Conservation (phyloP, 1,140 invertebrate genomes). For the Neodiprion virginianus region DNA sequence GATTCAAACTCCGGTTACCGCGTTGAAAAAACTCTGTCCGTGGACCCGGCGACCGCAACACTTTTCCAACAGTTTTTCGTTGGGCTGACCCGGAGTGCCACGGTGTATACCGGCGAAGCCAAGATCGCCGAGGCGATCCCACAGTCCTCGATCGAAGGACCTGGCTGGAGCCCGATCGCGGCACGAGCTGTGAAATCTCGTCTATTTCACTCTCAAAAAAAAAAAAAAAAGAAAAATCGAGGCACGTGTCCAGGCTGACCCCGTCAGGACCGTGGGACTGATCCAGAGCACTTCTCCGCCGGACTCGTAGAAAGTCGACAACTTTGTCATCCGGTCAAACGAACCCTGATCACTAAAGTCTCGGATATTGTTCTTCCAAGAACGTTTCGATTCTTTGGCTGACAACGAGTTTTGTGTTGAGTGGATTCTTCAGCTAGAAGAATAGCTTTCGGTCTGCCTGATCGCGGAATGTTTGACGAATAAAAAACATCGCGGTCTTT, state of each 20-base stretch:
- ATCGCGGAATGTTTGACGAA: background rate
- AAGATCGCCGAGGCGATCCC: background rate
- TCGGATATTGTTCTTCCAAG: background rate
- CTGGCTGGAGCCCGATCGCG: background rate
- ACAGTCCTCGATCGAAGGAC: background rate
- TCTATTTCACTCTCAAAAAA: slow-evolving; percentile 11
- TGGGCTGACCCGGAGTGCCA: background rate
- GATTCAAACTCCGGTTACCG: background rate
- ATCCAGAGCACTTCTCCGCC: background rate
- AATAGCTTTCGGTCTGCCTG: background rate
- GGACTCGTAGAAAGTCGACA: background rate
- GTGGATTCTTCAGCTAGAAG: background rate
- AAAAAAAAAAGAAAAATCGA: background rate
- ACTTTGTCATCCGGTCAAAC: background rate
- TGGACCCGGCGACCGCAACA: background rate
- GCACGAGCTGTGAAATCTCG: slow-evolving; percentile 8
- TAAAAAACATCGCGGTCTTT: too few species aligned
- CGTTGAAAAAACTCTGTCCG: background rate
- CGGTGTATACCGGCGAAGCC: background rate
- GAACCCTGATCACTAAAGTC: background rate
- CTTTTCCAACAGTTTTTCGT: background rate
- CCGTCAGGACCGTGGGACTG: slow-evolving; percentile 10
- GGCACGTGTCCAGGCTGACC: slow-evolving; percentile 10
- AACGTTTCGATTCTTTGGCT: background rate
- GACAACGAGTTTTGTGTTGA: too few species aligned